Conservation (phyloP, 2,113 vertebrate genomes). For the Dermatemys mawii region DNA sequence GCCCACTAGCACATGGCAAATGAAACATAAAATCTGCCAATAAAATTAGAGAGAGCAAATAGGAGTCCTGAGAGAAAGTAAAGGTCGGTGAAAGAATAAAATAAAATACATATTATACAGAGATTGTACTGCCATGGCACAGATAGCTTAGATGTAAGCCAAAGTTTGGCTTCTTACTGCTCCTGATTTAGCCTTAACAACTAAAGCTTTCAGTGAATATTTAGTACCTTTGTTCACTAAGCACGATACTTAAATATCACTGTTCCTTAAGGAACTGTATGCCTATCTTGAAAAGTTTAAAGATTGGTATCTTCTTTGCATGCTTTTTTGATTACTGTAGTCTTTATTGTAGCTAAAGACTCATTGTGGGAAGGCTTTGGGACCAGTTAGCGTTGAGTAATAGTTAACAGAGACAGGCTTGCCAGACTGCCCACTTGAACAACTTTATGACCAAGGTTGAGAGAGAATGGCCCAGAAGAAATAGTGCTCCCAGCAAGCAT, state of each 20-base stretch:
- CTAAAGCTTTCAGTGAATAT: neutral
- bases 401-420: neutral
- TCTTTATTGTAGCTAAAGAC: neutral
- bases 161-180: neutral
- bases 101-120: neutral
- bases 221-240: neutral
- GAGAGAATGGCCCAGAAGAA: neutral
- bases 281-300: neutral
- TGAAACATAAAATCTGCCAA: neutral
- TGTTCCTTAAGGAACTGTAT: neutral
- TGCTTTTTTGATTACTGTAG: neutral
- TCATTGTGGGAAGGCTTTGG: constrained; percentile 4
- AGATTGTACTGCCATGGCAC: neutral
- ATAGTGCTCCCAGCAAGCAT: neutral
- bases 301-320: neutral
- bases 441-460: neutral
- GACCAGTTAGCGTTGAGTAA: neutral
- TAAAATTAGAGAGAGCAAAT: neutral
- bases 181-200: neutral
- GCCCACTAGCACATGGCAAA: neutral
- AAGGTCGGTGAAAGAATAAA: neutral
- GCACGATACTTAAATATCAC: neutral
- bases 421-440: neutral
- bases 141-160: neutral
- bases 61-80: neutral